These are phyloP conservation scores for Macrostomum lignano DNA, from an alignment of 1,140 invertebrate genomes.

Conservation along the genomic window DNA sequence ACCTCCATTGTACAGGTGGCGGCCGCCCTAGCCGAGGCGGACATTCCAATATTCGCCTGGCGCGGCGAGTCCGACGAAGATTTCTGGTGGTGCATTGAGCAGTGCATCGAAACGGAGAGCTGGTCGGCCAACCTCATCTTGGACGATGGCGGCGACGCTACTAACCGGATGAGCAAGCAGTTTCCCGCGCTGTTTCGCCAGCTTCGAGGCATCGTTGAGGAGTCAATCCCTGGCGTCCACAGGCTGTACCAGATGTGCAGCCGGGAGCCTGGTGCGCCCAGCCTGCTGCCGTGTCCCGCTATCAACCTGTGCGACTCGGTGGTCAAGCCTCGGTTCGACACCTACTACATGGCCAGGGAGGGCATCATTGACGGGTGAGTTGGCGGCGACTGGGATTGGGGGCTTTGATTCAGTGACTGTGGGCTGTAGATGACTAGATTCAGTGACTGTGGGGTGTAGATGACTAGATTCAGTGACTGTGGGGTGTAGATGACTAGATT, in stretches of 20 bases:
- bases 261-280: no score
- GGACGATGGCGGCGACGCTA: constrained; percentile 85
- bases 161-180: constrained; percentile 80
- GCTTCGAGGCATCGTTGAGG: constrained; percentile 87
- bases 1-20: no score
- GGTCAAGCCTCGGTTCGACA: constrained; percentile 37
- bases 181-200: constrained; percentile 74
- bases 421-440: no score
- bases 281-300: constrained; percentile 73
- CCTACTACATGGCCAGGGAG: not conserved
- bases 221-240: constrained; percentile 86
- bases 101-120: constrained; percentile 50
- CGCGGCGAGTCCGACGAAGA: constrained; percentile 78
- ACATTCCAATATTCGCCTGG: constrained; percentile 70
- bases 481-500: no score
- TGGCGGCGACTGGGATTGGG: no score
- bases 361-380: constrained; percentile 1
- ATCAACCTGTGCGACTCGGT: constrained; percentile 98
- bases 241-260: constrained; percentile 78
- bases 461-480: no score
- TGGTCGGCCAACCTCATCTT: constrained; percentile 96
- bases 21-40: constrained; percentile 63
- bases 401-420: no score
- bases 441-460: no score
- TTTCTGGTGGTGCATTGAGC: constrained; percentile 96